Evolutionary conservation across 1,140 invertebrate genomes (phyloP), one percentile per base, ranked within the genome.

Genomic region (Euwallacea fornicatus): DNA sequence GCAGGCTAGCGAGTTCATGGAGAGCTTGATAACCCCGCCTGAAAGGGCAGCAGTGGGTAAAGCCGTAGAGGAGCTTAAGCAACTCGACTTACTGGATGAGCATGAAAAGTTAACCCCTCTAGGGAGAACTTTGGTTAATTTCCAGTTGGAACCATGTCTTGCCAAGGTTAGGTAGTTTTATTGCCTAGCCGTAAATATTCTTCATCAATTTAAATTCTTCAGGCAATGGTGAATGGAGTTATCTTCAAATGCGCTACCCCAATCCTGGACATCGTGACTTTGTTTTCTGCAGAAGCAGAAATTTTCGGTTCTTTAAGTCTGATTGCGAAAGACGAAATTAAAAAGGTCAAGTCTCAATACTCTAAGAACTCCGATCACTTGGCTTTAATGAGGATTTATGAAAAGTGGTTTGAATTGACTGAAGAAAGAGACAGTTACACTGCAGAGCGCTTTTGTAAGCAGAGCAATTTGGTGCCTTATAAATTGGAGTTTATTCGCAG

Each of bases 31-130:
- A 2, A 82, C 86, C 56, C 82, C 84, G 13, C 88, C 88, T 1
- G 76, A 76, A 50, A 7, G 56, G 10, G 66, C 42, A 21, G 74
- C 82, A 0, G 77, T 88, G 8, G 44, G 59, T 16, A 69, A 73
- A 44, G 85, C 87, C 7, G 78, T 87, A 7, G 21, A 76, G 0
- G 81, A 84, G 69, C 79, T 89, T n/a, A 75, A 81, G 46, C 74
- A 82, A 50, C 71, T 88, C 3, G 82, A 83, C 9, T 82, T 85
- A 33, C 73, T 89, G 0, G 84, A 89, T 76, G 43, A 79, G 1
- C 53, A 86, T 3, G 87, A 89, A 77, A 83, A 85, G 69, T 76
- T 89, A 7, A 89, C 88, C 7, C 68, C 83, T 10, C 76, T 89
- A 7, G 88, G 88, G 7, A 81, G 82, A 78, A 78, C 82, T 13